Evolutionary conservation across 2,113 vertebrate species (phyloP).

Genomic region (Grus americana): DNA sequence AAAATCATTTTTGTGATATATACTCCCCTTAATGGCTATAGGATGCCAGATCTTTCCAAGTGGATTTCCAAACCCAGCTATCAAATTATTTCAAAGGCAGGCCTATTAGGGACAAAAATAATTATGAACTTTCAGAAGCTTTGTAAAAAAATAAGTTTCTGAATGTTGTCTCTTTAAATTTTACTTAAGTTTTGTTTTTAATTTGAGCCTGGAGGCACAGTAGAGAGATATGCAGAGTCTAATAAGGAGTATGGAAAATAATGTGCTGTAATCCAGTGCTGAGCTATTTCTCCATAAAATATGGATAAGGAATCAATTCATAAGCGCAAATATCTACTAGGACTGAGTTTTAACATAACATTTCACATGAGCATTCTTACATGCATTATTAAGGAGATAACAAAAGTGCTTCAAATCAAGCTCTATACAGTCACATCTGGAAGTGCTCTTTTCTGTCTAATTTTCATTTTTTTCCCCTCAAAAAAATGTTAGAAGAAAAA

Average conservation of each 20-base stretch:
- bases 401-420: constrained; percentile 50
- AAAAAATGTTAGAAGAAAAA: constrained; percentile 36
- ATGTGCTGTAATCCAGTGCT: not conserved
- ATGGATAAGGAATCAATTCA: constrained; percentile 55
- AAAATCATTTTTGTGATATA: constrained; percentile 63
- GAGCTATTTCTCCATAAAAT: constrained; percentile 42
- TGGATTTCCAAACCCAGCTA: constrained; percentile 45
- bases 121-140: constrained; percentile 47
- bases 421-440: constrained; percentile 65
- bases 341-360: constrained; percentile 29
- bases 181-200: constrained; percentile 61
- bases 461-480: not conserved
- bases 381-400: constrained; percentile 64
- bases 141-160: constrained; percentile 54
- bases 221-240: constrained; percentile 3
- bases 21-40: constrained; percentile 40
- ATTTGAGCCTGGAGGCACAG: constrained; percentile 62
- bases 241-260: constrained; percentile 48
- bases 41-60: constrained; percentile 46
- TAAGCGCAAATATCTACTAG: constrained; percentile 35
- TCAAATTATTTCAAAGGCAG: constrained; percentile 62
- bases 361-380: constrained; percentile 28
- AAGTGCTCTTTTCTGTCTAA: constrained; percentile 60
- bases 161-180: constrained; percentile 65
- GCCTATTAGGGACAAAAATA: constrained; percentile 58